Conservation (phyloP, 2,888 invertebrate species). For the Ceraclea dissimilis region DNA sequence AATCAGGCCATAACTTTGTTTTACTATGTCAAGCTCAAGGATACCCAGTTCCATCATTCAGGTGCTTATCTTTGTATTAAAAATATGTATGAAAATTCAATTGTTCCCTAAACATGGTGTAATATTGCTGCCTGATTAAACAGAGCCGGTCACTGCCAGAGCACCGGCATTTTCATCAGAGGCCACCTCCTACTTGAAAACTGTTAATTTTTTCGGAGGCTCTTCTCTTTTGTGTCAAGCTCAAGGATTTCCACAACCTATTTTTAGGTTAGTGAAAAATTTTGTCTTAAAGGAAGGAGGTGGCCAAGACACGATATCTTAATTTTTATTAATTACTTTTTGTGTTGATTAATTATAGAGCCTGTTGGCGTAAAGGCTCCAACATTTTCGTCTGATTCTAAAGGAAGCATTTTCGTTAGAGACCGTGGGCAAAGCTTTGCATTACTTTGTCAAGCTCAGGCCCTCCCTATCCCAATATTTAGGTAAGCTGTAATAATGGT, state of each 20-base stretch:
- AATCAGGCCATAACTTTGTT: conserved; percentile 46
- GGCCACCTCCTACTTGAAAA: conserved; percentile 46
- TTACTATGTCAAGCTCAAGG: conserved; percentile 64
- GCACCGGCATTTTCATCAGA: conserved; percentile 46
- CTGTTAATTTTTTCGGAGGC: conserved; percentile 36
- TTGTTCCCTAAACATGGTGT: too few species aligned
- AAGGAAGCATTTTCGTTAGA: conserved; percentile 55
- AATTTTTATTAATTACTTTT: not conserved
- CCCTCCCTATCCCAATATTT: conserved; percentile 56
- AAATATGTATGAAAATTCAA: not conserved
- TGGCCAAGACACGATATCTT: not conserved
- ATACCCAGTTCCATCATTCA: conserved; percentile 59
- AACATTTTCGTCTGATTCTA: conserved; percentile 54
- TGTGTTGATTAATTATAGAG: conserved; percentile 38
- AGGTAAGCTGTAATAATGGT: conserved; percentile 45
- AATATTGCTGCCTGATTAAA: not conserved
- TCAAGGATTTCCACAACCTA: conserved; percentile 55
- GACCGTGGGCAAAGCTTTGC: conserved; percentile 50
- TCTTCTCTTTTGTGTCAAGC: conserved; percentile 50
- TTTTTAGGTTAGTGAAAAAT: conserved; percentile 52
- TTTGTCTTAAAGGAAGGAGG: not conserved
- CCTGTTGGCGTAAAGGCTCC: conserved; percentile 57
- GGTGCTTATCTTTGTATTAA: conserved; percentile 42
- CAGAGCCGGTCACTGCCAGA: conserved; percentile 46
- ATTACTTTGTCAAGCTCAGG: conserved; percentile 56